Base-by-base conservation (phyloP, 2,888 invertebrate genomes). In the Sarcophaga subvicina region DNA sequence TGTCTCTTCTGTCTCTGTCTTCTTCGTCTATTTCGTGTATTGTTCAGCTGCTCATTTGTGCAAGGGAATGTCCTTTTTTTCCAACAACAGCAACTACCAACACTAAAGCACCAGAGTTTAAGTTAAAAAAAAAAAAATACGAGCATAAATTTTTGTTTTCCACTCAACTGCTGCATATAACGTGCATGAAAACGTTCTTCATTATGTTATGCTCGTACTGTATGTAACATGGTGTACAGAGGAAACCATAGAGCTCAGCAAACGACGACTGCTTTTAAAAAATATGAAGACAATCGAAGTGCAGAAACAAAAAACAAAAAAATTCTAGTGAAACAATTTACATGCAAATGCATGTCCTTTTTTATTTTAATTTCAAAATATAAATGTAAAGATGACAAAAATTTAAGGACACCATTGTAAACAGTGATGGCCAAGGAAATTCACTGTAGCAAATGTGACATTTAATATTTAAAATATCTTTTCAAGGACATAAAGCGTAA, bases 11-110 rank as follows among this genome's bases (percentile, higher is more conserved):
- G 45, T 59, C 49, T 64, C 6, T 5, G 20, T 71, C 47, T 72
- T 59, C 49, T 64, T 4, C 3, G 20, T 71, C 27, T 72, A 20
- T 47, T 12, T 62, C 6, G 8, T 27, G 17, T n/a, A 20, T n/a
- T 49, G 78, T 59, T 45, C 37, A 60, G 66, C 72, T 83, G 83
- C 80, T 87, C 86, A 87, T 78, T 87, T 87, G 78, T 45, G 83
- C 78, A 79, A 45, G 66, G 71, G 83, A 87, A 84, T 87, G 81
- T 87, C 63, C 87, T 84, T 87, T 77, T 83, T 72, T 80, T 66
- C 12, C 60, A 76, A 72, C 71, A 77, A 72, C 71, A 77, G 59
- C 25, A 69, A 70, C 54, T 62, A 17, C 4, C 25, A 72, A 20
- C 49, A 37, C 47, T 6, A 63, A 45, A 71, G 11, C 10, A 14